These are phyloP conservation scores for Stegastes partitus DNA, from an alignment of 2,113 vertebrate species.

Conservation along the genomic window DNA sequence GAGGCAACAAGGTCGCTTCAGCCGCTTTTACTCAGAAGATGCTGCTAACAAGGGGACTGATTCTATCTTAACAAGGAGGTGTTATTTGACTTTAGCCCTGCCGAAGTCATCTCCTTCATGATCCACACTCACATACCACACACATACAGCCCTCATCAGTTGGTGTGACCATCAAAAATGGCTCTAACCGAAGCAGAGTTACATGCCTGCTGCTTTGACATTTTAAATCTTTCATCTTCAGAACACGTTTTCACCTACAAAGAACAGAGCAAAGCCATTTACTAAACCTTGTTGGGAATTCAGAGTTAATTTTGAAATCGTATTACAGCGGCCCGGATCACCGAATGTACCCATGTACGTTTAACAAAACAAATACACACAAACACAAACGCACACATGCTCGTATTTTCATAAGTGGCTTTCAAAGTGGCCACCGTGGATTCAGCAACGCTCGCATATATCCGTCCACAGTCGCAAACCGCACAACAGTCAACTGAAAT, in stretches of 20 bases:
- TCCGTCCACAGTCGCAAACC: slow-evolving; percentile 5
- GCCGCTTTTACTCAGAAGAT: slow-evolving; percentile 36
- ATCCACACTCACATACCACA: slow-evolving; percentile 6
- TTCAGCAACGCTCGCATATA: slow-evolving; percentile 34
- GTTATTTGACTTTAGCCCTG: slow-evolving; percentile 21
- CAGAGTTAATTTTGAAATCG: background rate
- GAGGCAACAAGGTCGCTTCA: slow-evolving; percentile 28
- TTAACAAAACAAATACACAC: slow-evolving; percentile 13
- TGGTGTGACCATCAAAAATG: slow-evolving; percentile 8
- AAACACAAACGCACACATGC: background rate
- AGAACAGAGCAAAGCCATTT: slow-evolving; percentile 14
- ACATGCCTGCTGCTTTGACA: background rate
- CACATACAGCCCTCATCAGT: slow-evolving; percentile 25
- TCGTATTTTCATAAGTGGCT: slow-evolving; percentile 36
- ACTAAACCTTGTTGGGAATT: background rate
- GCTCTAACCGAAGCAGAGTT: slow-evolving; percentile 1
- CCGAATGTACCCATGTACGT: background rate
- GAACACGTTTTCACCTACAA: background rate
- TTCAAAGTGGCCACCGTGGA: slow-evolving; percentile 36
- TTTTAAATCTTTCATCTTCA: slow-evolving; percentile 30
- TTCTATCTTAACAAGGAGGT: slow-evolving; percentile 50
- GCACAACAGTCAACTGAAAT: slow-evolving; percentile 17
- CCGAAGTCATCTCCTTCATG: slow-evolving; percentile 20
- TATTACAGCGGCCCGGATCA: background rate
- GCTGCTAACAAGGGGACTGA: slow-evolving; percentile 48